phyloP scores from a whole-genome alignment of 2,113 vertebrate species.

The Xyrauchen texanus region DNA sequence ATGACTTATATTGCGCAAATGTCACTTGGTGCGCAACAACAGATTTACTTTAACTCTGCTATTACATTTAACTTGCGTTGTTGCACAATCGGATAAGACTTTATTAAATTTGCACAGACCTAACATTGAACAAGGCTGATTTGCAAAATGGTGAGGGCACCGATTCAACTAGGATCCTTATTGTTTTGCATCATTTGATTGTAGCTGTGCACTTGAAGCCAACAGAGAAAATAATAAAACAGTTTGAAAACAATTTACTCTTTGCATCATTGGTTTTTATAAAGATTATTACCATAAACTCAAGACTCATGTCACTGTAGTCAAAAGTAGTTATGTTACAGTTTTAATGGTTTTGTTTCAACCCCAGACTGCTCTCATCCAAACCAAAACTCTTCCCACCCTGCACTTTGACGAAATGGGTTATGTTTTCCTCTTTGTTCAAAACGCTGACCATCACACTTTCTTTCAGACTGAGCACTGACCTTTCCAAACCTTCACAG shows the following conservation, averaged over 20 bases:
- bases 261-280: conserved; percentile 14
- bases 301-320: not conserved
- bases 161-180: not conserved
- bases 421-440: too few species aligned
- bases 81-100: conserved; percentile 16
- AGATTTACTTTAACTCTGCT: conserved; percentile 1
- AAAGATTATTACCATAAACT: conserved; percentile 3
- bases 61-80: conserved; percentile 10
- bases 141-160: not conserved
- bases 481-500: conserved; percentile 64
- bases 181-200: not conserved
- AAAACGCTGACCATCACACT: not conserved
- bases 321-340: too few species aligned
- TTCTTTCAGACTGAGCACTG: conserved; percentile 46
- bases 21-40: conserved; percentile 16
- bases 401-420: too few species aligned
- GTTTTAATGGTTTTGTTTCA: not conserved
- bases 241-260: too few species aligned
- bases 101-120: not conserved
- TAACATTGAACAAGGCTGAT: not conserved
- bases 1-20: conserved; percentile 31
- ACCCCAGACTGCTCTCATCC: not conserved
- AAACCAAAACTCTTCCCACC: not conserved
- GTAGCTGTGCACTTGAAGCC: not conserved
- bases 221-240: not conserved